These are phyloP conservation scores for Achatina immaculata DNA, from an alignment of 1,140 invertebrate species.

Conservation along the genomic window DNA sequence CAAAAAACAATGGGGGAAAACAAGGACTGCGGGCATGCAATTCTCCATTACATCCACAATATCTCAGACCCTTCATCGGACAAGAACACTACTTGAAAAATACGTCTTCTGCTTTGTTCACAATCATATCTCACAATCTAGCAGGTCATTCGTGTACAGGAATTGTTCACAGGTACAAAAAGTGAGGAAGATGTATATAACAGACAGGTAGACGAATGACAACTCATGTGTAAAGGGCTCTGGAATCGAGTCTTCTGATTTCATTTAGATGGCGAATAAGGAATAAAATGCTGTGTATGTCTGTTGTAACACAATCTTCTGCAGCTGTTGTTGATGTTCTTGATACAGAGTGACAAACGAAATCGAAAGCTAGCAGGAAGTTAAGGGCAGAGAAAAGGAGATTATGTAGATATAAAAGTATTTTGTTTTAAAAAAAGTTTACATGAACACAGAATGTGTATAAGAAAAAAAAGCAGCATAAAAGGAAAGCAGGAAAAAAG, in stretches of 20 bases:
- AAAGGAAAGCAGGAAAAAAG: too few species aligned
- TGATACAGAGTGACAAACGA: not conserved
- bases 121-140: not conserved
- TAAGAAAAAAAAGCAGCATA: too few species aligned
- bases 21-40: not conserved
- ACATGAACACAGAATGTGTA: too few species aligned
- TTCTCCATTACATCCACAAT: not conserved
- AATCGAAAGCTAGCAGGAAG: not conserved
- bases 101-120: not conserved
- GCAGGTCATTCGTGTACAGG: not conserved
- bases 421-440: too few species aligned
- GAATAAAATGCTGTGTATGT: not conserved
- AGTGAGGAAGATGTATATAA: not conserved
- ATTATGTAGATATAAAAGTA: too few species aligned
- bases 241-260: not conserved
- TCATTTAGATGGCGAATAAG: slow-evolving; percentile 12
- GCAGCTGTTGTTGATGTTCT: not conserved
- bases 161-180: not conserved
- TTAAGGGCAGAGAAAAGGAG: too few species aligned
- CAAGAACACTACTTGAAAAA: not conserved
- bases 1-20: too few species aligned
- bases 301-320: not conserved
- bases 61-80: not conserved
- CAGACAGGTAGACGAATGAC: not conserved
- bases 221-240: not conserved